Percentiles rank a stretch among this genome's conserved stretches.
These are phyloP conservation scores for Furcula furcula DNA, from an alignment of 2,888 invertebrate genomes.

Conservation along the genomic window DNA sequence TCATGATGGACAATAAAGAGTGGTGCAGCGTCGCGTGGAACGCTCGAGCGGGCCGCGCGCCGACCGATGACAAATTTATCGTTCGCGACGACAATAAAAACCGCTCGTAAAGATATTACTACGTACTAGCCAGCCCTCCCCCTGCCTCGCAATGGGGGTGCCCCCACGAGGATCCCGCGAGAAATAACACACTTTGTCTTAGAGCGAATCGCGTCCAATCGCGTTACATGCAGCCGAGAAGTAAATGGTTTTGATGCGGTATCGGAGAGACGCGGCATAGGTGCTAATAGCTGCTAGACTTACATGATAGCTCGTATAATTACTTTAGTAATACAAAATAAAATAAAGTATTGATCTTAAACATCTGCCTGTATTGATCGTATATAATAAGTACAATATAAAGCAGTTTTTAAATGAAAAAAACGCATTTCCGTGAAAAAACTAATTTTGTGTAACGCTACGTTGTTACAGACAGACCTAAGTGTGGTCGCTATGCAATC, in stretches of 20 bases:
- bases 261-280: constrained; percentile 2
- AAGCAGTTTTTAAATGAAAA: too few relatives aligned
- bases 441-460: too few relatives aligned
- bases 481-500: too few relatives aligned
- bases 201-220: constrained; percentile 65
- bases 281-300: too few relatives aligned
- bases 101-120: constrained; percentile 75
- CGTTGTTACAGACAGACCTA: too few relatives aligned
- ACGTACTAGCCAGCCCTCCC: constrained; percentile 31
- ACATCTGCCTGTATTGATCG: too few relatives aligned
- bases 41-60: constrained; percentile 16
- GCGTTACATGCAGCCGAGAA: constrained; percentile 32
- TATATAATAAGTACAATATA: too few relatives aligned
- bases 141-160: constrained; percentile 11
- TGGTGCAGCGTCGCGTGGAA: constrained; percentile 6
- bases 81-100: constrained; percentile 65
- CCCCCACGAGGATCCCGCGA: constrained; percentile 55
- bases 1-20: constrained; percentile 6
- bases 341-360: too few relatives aligned
- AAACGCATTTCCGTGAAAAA: too few relatives aligned
- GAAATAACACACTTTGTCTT: constrained; percentile 78
- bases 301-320: too few relatives aligned
- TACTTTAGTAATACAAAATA: too few relatives aligned
- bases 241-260: constrained; percentile 30
- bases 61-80: constrained; percentile 73